Evolutionary conservation across 2,888 invertebrate species (phyloP).

Genomic region (Drosophila neotestacea): DNA sequence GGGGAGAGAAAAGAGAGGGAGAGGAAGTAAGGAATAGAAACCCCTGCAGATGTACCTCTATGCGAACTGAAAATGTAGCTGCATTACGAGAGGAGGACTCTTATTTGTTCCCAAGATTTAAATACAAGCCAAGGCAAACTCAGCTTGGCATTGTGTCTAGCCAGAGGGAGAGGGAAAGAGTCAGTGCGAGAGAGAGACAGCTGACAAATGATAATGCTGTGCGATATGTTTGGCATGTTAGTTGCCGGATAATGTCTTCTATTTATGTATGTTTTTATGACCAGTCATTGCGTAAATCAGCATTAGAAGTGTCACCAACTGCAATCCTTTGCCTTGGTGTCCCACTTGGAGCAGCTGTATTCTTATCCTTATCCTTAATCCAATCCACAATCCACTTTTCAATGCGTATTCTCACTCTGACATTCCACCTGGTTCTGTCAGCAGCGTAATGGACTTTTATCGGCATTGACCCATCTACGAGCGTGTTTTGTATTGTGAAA

Average conservation of each 20-base stretch:
- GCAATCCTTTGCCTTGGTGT: constrained; percentile 20
- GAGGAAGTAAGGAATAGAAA: neutral
- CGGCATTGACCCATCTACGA: constrained; percentile 56
- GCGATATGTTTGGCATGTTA: constrained; percentile 61
- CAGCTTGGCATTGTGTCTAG: constrained; percentile 31
- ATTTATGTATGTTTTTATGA: constrained; percentile 57
- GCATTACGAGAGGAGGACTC: constrained; percentile 12
- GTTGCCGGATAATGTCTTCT: constrained; percentile 56
- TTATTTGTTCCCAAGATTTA: constrained; percentile 54
- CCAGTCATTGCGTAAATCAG: constrained; percentile 56
- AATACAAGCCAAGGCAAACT: constrained; percentile 46
- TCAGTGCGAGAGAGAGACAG: neutral
- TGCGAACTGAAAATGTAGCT: constrained; percentile 8
- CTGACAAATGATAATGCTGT: constrained; percentile 69
- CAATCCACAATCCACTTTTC: neutral
- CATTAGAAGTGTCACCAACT: constrained; percentile 45
- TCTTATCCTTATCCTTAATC: constrained; percentile 19
- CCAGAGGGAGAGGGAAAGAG: neutral
- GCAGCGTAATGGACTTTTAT: constrained; percentile 51
- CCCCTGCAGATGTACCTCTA: constrained; percentile 12
- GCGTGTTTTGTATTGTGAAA: constrained; percentile 33
- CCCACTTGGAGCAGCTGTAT: constrained; percentile 1
- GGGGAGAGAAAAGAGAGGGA: neutral
- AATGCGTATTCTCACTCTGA: neutral
- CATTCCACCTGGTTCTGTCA: constrained; percentile 56